Evolutionary conservation across 2,113 vertebrate genomes (phyloP).

Genomic region (Piaya cayana): DNA sequence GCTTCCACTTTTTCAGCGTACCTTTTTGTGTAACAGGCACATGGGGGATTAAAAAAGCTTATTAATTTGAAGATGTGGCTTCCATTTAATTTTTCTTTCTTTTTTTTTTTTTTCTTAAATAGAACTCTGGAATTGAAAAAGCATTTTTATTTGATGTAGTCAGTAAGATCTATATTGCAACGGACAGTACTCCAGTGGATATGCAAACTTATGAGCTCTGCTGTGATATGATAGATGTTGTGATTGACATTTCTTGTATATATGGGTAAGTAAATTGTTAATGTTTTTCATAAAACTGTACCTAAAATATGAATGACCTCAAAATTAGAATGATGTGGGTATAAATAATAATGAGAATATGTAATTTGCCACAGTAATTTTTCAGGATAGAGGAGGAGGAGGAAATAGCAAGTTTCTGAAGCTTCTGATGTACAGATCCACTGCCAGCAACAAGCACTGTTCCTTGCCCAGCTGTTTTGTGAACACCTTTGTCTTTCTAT

Average conservation of each 20-base stretch:
- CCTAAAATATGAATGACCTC: neutral
- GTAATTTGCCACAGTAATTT: neutral
- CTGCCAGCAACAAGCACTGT: neutral
- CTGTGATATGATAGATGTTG: constrained; percentile 91
- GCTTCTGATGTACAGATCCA: neutral
- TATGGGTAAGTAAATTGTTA: constrained; percentile 82
- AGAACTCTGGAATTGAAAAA: constrained; percentile 92
- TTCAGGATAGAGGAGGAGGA: neutral
- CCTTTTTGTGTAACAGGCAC: neutral
- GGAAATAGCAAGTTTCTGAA: neutral
- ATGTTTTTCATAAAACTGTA: neutral
- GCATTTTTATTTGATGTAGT: constrained; percentile 90
- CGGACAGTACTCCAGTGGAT: constrained; percentile 88
- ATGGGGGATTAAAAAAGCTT: neutral
- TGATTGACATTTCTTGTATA: constrained; percentile 89
- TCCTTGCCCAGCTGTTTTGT: neutral
- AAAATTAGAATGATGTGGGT: neutral
- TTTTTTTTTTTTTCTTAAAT: constrained; percentile 44
- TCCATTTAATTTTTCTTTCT: constrained; percentile 2
- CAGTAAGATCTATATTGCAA: constrained; percentile 89
- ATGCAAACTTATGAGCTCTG: constrained; percentile 89
- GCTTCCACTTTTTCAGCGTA: neutral
- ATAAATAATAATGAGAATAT: neutral
- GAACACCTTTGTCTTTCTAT: neutral
- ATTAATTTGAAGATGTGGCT: neutral